Evolutionary conservation across 2,888 invertebrate species (phyloP), one percentile per base, ranked within the genome.

Genomic region (Cephus nigrinus): DNA sequence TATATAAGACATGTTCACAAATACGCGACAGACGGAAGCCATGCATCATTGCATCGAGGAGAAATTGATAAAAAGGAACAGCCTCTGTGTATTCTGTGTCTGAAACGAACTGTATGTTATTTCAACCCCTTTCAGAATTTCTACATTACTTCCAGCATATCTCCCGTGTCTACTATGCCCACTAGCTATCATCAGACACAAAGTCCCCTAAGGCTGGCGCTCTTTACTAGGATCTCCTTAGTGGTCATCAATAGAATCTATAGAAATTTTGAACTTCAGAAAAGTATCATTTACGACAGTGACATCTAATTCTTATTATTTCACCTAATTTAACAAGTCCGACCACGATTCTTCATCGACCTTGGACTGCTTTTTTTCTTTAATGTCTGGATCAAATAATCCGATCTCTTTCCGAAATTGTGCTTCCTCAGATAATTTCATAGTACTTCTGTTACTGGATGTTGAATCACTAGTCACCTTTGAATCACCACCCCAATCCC

Each of bases 401-500:
- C 55, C 55, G 23, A 55, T 55, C 55, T 55, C 55, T 55, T 55
- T 55, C 2, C 55, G 55, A 55, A 55, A 55, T 55, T 55, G 55
- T 55, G 55, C 55, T 55, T 55, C 55, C 23, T 55, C 55, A 9
- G 55, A 55, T 55, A 55, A 23, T 23, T 55, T 55, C 55, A 55
- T 55, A 15, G 86, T 74, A 71, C n/a, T 69, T 77, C 87, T 88
- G 33, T 75, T 74, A 40, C 88, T 86, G 34, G 78, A 78, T 69
- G 81, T 77, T 69, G 81, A 77, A 68, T 88, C 87, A 40, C 76
- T 84, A 68, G 72, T 75, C 80, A 82, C 73, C 34, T 82, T 86
- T 3, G 87, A 78, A 75, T 83, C 85, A 75, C 80, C 85, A 76
- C 82, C 86, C 90, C 90, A 90, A 40, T 89, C 87, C 90, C 90